Percentiles rank a stretch among this genome's conserved stretches.
These are phyloP conservation scores for Drosophila fuyamai DNA, from an alignment of 1,140 invertebrate genomes.

Conservation along the genomic window DNA sequence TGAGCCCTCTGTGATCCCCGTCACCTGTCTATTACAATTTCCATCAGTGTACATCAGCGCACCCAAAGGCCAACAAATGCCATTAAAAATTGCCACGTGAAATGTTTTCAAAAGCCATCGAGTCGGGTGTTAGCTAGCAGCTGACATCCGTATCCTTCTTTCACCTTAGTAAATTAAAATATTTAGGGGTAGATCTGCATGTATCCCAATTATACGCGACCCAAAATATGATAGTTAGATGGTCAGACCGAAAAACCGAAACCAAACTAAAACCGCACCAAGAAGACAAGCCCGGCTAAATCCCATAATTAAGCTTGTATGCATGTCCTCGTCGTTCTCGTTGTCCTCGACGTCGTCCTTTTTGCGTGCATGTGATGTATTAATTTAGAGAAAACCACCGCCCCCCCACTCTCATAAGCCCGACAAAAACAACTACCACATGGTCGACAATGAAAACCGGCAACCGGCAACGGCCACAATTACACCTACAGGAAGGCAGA, in stretches of 20 bases:
- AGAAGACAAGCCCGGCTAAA: constrained; percentile 38
- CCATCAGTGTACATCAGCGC: constrained; percentile 21
- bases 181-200: constrained; percentile 42
- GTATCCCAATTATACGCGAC: constrained; percentile 68
- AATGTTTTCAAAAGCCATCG: constrained; percentile 45
- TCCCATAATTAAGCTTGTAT: constrained; percentile 69
- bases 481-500: constrained; percentile 45
- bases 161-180: constrained; percentile 45
- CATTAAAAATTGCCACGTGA: constrained; percentile 58
- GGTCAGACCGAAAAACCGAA: constrained; percentile 18
- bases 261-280: constrained; percentile 21
- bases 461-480: constrained; percentile 61
- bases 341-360: constrained; percentile 22
- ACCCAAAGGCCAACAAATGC: constrained; percentile 15
- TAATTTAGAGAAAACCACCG: constrained; percentile 65
- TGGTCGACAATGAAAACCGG: constrained; percentile 56
- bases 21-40: constrained; percentile 15
- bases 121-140: neutral
- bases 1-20: neutral
- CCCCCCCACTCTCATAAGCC: neutral
- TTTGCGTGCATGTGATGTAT: constrained; percentile 68
- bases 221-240: constrained; percentile 60
- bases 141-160: constrained; percentile 15
- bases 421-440: constrained; percentile 36
- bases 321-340: constrained; percentile 16